phyloP scores from a whole-genome alignment of 2,113 vertebrate species.

The Mustela lutreola region DNA sequence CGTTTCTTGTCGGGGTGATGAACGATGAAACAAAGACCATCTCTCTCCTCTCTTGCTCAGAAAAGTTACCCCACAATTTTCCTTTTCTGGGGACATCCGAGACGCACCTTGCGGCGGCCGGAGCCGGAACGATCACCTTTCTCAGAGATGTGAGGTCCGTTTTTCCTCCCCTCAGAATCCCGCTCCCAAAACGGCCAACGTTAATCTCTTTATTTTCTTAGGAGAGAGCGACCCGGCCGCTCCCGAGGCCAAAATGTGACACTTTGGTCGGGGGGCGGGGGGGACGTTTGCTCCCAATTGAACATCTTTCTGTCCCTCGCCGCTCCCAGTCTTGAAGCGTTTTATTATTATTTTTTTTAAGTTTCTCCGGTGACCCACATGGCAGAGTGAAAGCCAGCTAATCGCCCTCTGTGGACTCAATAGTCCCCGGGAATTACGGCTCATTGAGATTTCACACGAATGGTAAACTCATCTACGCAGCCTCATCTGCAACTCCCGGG shows the following conservation, averaged over 20 bases:
- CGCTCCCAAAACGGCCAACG: fast-evolving
- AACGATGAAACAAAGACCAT: fast-evolving
- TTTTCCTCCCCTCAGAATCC: no score
- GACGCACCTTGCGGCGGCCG: fast-evolving
- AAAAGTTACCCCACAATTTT: fast-evolving
- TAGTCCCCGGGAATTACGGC: fast-evolving
- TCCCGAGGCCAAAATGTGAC: fast-evolving
- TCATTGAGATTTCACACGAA: neutral
- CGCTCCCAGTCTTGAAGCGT: fast-evolving
- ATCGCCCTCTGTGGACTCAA: fast-evolving
- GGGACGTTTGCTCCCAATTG: fast-evolving
- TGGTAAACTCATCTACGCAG: neutral
- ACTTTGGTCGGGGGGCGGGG: fast-evolving
- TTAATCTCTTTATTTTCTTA: neutral
- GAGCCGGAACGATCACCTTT: fast-evolving
- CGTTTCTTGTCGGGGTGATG: neutral
- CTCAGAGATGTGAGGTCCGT: fast-evolving
- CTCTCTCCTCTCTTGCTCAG: fast-evolving
- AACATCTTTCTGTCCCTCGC: fast-evolving
- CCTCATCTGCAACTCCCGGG: neutral
- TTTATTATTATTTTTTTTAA: fast-evolving
- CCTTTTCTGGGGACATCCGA: neutral
- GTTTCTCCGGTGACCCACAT: neutral
- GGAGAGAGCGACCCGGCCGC: fast-evolving
- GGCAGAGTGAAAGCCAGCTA: fast-evolving